Evolutionary conservation across 2,113 vertebrate genomes (phyloP), one percentile per base, ranked within the genome.

Genomic region (Cyanistes caeruleus): DNA sequence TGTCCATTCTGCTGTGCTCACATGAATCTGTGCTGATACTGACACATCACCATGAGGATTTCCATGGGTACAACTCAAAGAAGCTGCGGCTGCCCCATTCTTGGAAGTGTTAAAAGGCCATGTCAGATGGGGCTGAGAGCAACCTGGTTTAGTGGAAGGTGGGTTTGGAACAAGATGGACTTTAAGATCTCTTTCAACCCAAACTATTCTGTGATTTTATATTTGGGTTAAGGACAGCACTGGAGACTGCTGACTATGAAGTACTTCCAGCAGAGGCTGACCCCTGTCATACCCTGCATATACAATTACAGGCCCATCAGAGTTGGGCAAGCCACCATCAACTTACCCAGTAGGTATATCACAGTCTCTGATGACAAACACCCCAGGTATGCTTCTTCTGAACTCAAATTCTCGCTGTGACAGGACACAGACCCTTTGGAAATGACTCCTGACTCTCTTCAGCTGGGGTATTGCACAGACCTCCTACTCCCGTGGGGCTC

Each of bases 401-500:
- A 65, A 43, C 70, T 70, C 2, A 1, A 44, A 0, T 27, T 55
- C 60, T 24, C 64, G 59, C 30, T 31, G 25, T 25, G 41, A 37
- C 1, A 3, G 48, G 44, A 62, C 49, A n/a, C 3, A 1, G 16
- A 16, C 22, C 59, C 64, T 49, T 21, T 27, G 35, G 60, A 89
- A 59, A 56, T 15, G 6, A 13, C 17, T 35, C 63, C 27, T 2
- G 9, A 2, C 51, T 51, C 30, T 43, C 39, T 15, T 46, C 64
- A 63, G 35, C 78, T 55, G 46, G 13, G 43, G 14, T 75, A 44
- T 2, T 4, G 27, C 41, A 8, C 49, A 43, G 23, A 37, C 20
- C 39, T 73, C 22, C 15, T 0, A 4, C 33, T 11, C 53, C 21
- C 6, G 18, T 1, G 0, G 12, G 25, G 43, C 69, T 37, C 0